Percentiles rank a stretch among this genome's conserved stretches.
phyloP scores from a whole-genome alignment of 2,888 invertebrate species.

The Harpalus rufipes region DNA sequence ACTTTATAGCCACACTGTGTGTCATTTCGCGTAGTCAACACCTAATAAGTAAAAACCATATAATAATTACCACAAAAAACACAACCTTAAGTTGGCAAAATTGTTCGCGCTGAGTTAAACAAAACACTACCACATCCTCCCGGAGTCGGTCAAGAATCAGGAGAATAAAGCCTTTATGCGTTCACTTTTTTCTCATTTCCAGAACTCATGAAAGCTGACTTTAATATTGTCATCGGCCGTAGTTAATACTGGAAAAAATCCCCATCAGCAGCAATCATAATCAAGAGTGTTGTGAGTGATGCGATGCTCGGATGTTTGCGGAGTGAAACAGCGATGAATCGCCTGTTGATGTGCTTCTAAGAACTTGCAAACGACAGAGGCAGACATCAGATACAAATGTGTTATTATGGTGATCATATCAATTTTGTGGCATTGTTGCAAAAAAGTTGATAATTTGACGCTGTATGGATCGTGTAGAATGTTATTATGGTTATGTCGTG shows the following conservation, averaged over 20 bases:
- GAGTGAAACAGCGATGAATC: constrained; percentile 45
- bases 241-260: constrained; percentile 55
- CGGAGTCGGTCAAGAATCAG: not conserved
- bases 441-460: constrained; percentile 43
- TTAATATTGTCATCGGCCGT: constrained; percentile 58
- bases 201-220: constrained; percentile 51
- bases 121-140: constrained; percentile 8
- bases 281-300: constrained; percentile 26
- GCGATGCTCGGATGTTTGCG: constrained; percentile 39
- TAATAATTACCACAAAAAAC: constrained; percentile 49
- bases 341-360: constrained; percentile 43
- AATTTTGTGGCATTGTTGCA: constrained; percentile 30
- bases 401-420: constrained; percentile 28
- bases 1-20: no score
- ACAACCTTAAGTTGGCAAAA: constrained; percentile 36
- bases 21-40: no score
- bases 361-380: constrained; percentile 39
- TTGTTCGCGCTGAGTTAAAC: not conserved
- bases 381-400: constrained; percentile 10
- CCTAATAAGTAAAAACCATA: constrained; percentile 51
- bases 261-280: constrained; percentile 47
- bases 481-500: not conserved
- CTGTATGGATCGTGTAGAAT: not conserved
- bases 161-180: constrained; percentile 34
- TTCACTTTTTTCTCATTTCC: constrained; percentile 50